These are phyloP conservation scores for Cheilosia vulpina DNA, from an alignment of 2,888 invertebrate genomes.

Conservation along the genomic window DNA sequence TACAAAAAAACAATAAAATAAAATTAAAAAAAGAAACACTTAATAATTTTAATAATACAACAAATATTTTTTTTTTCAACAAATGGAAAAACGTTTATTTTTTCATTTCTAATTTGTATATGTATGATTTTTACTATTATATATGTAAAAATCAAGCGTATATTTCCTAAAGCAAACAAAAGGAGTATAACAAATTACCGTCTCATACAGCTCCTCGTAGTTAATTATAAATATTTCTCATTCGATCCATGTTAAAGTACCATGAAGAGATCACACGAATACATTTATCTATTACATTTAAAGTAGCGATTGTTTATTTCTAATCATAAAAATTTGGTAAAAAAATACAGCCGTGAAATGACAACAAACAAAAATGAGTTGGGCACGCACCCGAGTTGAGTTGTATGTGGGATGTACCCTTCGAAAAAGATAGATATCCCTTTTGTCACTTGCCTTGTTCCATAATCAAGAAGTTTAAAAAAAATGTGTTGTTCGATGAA, in stretches of 20 bases:
- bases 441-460: slow-evolving; percentile 53
- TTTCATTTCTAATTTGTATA: slow-evolving; percentile 65
- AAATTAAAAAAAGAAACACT: slow-evolving; percentile 69
- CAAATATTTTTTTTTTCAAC: slow-evolving; percentile 64
- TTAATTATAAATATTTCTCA: slow-evolving; percentile 54
- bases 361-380: slow-evolving; percentile 56
- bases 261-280: slow-evolving; percentile 55
- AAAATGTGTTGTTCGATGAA: slow-evolving; percentile 55
- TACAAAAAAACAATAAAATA: slow-evolving; percentile 75
- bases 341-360: slow-evolving; percentile 37
- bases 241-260: slow-evolving; percentile 43
- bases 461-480: slow-evolving; percentile 42
- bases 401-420: slow-evolving; percentile 54
- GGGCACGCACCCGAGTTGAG: slow-evolving; percentile 11
- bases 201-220: slow-evolving; percentile 41
- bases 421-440: slow-evolving; percentile 32
- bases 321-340: slow-evolving; percentile 58
- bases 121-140: slow-evolving; percentile 67
- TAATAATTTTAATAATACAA: slow-evolving; percentile 73
- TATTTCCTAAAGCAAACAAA: slow-evolving; percentile 70
- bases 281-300: slow-evolving; percentile 56
- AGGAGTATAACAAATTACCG: slow-evolving; percentile 27
- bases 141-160: slow-evolving; percentile 66
- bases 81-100: slow-evolving; percentile 55
- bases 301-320: slow-evolving; percentile 61